Evolutionary conservation across 53 echinoderm and acorn worm genomes (phyloP).

Genomic region (Temnopleurus reevesii): DNA sequence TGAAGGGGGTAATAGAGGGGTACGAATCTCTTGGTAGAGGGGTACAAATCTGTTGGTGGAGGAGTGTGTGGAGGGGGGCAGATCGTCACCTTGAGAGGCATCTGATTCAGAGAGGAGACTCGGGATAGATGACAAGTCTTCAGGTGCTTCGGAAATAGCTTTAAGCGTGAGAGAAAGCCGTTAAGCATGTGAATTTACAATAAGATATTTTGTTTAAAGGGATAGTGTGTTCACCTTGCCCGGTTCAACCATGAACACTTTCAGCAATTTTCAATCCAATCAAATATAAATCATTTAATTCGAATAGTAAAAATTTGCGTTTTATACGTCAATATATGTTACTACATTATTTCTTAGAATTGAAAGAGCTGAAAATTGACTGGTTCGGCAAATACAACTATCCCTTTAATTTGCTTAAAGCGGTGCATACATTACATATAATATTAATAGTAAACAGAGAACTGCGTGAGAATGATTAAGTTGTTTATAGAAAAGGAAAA

Average conservation of each 20-base stretch:
- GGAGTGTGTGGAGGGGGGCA: conserved; percentile 5
- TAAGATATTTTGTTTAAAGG: not conserved
- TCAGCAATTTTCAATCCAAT: not conserved
- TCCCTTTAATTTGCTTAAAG: not conserved
- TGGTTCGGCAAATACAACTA: not conserved
- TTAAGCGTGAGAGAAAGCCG: conserved; percentile 32
- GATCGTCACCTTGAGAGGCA: conserved; percentile 36
- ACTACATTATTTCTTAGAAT: no score
- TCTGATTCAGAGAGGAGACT: conserved; percentile 12
- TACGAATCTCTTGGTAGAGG: no score
- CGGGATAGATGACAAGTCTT: conserved; percentile 30
- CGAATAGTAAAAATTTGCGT: no score
- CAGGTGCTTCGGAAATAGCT: conserved; percentile 44
- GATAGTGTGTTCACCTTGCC: not conserved
- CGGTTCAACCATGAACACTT: no score
- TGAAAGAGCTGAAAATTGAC: no score
- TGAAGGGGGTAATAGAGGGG: not conserved
- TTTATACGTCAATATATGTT: no score
- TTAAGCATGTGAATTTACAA: conserved; percentile 22
- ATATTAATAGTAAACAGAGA: not conserved
- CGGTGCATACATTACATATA: conserved; percentile 10
- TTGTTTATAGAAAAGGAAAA: not conserved
- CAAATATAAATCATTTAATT: not conserved
- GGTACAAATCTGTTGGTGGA: no score
- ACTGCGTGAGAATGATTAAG: not conserved